Percentiles rank a stretch among this genome's conserved stretches.
Conservation (phyloP, 2,888 invertebrate species). For the Phasia obesa region DNA sequence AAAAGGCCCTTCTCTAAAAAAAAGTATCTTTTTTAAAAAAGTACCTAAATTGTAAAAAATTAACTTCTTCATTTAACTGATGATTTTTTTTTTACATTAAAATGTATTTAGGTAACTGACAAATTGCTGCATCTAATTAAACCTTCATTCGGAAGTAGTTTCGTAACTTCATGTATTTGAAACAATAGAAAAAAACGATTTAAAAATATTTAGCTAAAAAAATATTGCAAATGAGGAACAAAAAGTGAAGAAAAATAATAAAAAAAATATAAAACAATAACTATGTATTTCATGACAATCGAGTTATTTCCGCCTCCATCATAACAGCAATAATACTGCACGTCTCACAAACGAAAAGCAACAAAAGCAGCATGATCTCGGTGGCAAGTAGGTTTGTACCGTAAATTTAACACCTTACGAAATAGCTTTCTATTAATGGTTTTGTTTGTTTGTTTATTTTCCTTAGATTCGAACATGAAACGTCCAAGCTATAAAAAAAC, state of each 20-base stretch:
- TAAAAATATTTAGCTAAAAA: constrained; percentile 45
- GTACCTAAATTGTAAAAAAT: no score
- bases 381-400: constrained; percentile 37
- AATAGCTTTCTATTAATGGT: constrained; percentile 64
- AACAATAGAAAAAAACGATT: constrained; percentile 28
- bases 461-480: constrained; percentile 35
- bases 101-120: no score
- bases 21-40: not conserved
- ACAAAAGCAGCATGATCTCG: constrained; percentile 17
- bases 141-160: constrained; percentile 46
- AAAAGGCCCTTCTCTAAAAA: not conserved
- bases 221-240: constrained; percentile 26
- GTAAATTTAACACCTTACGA: constrained; percentile 66
- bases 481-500: constrained; percentile 46
- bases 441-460: constrained; percentile 33
- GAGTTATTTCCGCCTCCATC: constrained; percentile 61
- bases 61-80: no score
- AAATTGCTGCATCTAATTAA: not conserved
- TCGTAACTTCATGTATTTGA: constrained; percentile 20
- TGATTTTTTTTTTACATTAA: no score
- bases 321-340: constrained; percentile 1
- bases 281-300: constrained; percentile 54
- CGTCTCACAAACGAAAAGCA: not conserved
- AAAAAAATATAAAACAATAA: constrained; percentile 11
- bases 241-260: constrained; percentile 18